phyloP scores from a whole-genome alignment of 2,797 vertebrate genomes.

The Pampus argenteus region DNA sequence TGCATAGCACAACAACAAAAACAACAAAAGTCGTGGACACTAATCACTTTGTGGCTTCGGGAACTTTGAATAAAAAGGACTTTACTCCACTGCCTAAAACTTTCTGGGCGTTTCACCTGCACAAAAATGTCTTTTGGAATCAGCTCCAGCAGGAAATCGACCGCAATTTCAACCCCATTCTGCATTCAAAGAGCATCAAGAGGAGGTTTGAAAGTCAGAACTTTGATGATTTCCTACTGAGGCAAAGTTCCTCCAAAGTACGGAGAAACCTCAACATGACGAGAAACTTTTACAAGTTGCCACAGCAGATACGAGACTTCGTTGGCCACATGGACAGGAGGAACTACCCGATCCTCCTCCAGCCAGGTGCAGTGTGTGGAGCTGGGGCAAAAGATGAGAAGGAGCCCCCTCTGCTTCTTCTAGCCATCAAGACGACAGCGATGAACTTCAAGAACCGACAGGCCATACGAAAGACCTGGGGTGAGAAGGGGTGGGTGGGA shows the following conservation, averaged over 20 bases:
- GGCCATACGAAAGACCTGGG: constrained; percentile 85
- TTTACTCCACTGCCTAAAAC: constrained; percentile 41
- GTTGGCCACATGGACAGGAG: constrained; percentile 74
- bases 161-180: constrained; percentile 72
- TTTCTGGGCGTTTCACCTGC: constrained; percentile 72
- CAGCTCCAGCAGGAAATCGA: constrained; percentile 73
- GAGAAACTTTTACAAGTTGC: constrained; percentile 39
- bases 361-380: constrained; percentile 69
- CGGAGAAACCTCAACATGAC: too few relatives aligned
- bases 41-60: constrained; percentile 53
- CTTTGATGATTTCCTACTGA: constrained; percentile 9
- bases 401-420: constrained; percentile 71
- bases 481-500: constrained; percentile 67
- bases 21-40: fast-evolving
- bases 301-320: constrained; percentile 68
- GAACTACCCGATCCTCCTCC: constrained; percentile 71
- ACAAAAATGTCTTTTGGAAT: constrained; percentile 75
- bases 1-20: fast-evolving
- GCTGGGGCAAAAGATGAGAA: constrained; percentile 32
- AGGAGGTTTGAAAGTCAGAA: fast-evolving
- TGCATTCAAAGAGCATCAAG: constrained; percentile 6
- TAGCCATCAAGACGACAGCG: constrained; percentile 81
- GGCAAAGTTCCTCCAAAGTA: constrained; percentile 24
- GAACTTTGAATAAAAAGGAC: not conserved
- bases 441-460: constrained; percentile 76